Conservation (phyloP, 2,888 invertebrate genomes). For the Sussaba pulchella region DNA sequence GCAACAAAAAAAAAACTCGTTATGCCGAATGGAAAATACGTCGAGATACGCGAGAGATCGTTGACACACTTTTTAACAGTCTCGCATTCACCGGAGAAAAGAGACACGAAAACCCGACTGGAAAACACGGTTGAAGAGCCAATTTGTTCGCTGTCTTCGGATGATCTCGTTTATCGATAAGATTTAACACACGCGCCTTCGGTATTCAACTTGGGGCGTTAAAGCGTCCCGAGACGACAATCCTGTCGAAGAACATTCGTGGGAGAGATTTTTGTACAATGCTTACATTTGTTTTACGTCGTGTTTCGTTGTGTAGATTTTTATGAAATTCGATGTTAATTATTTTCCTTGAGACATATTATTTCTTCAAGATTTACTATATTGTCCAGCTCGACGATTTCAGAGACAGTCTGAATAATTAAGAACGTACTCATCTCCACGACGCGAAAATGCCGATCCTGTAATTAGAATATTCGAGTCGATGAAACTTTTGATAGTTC, state of each 20-base stretch:
- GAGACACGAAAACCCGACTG: constrained; percentile 49
- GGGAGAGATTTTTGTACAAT: constrained; percentile 39
- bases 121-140: constrained; percentile 52
- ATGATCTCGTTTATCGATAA: constrained; percentile 60
- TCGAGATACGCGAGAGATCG: neutral
- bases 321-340: neutral
- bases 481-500: too few relatives aligned
- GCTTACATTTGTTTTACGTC: constrained; percentile 44
- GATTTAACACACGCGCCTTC: constrained; percentile 40
- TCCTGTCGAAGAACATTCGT: constrained; percentile 24
- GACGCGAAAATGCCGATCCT: too few relatives aligned
- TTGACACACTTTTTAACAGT: constrained; percentile 39
- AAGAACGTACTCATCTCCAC: too few relatives aligned
- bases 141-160: constrained; percentile 53
- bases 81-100: constrained; percentile 44
- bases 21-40: constrained; percentile 44
- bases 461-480: too few relatives aligned
- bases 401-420: too few relatives aligned
- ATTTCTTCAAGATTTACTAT: too few relatives aligned
- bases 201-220: too few relatives aligned
- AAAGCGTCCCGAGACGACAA: constrained; percentile 4
- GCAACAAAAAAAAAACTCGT: constrained; percentile 29
- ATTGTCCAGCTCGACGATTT: too few relatives aligned
- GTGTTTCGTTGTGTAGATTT: constrained; percentile 2
- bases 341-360: too few relatives aligned